Percentiles rank a stretch among this genome's conserved stretches.
Conservation (phyloP, 2,888 invertebrate genomes). For the Prosopocoilus inquinatus region DNA sequence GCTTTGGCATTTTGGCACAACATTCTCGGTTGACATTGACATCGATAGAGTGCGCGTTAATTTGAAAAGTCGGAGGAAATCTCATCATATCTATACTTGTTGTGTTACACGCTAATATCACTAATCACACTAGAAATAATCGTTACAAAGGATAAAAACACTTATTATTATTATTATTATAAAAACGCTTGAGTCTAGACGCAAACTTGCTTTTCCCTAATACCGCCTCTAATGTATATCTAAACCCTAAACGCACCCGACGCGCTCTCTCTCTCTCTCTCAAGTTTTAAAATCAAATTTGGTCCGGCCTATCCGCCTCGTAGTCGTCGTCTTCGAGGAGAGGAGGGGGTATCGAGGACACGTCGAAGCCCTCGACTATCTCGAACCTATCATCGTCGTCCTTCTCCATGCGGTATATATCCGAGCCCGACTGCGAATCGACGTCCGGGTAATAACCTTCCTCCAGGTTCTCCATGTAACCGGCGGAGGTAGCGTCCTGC, state of each 20-base stretch:
- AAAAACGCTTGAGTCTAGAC: neutral
- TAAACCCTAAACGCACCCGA: neutral
- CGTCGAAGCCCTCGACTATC: constrained; percentile 73
- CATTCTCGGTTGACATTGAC: too few species aligned
- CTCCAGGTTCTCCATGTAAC: constrained; percentile 41
- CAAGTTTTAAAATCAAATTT: constrained; percentile 52
- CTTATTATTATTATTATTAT: too few species aligned
- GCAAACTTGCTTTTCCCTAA: neutral
- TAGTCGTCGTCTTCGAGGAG: constrained; percentile 75
- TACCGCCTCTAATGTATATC: too few species aligned
- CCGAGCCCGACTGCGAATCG: constrained; percentile 55
- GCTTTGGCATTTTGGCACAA: too few species aligned
- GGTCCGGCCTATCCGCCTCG: constrained; percentile 53
- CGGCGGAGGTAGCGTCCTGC: constrained; percentile 7
- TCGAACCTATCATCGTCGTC: constrained; percentile 60
- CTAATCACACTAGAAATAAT: neutral
- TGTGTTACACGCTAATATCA: neutral
- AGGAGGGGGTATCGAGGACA: constrained; percentile 75
- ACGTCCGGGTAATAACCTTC: constrained; percentile 68
- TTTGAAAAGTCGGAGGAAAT: too few species aligned
- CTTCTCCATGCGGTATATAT: constrained; percentile 50
- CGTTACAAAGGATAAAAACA: neutral
- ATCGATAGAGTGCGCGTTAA: too few species aligned
- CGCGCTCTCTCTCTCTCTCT: too few species aligned
- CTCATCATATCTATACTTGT: neutral